Evolutionary conservation across 2,113 vertebrate genomes (phyloP).

Genomic region (Dicentrarchus labrax): DNA sequence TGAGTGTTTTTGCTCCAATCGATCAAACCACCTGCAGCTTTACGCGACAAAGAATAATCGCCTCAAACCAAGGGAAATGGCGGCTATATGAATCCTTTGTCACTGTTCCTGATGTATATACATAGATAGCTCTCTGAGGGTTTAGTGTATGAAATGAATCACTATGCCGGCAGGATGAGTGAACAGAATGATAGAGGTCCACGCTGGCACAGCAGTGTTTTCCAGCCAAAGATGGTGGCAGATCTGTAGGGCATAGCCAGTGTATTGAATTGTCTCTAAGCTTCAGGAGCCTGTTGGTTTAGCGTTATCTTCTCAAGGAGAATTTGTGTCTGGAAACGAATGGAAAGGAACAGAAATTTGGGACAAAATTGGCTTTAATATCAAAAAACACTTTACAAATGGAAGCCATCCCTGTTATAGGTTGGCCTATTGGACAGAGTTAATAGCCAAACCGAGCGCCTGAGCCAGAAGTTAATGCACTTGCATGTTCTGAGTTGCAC

Average conservation of each 20-base stretch:
- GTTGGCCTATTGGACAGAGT: constrained; percentile 25
- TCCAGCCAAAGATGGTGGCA: constrained; percentile 25
- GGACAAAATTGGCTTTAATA: constrained; percentile 45
- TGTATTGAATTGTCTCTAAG: constrained; percentile 46
- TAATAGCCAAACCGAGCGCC: constrained; percentile 34
- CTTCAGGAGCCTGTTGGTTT: constrained; percentile 39
- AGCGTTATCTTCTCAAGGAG: constrained; percentile 42
- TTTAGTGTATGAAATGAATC: constrained; percentile 46
- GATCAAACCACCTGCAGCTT: constrained; percentile 47
- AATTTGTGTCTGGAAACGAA: constrained; percentile 17
- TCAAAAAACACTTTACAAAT: constrained; percentile 33
- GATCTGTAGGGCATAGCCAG: constrained; percentile 26
- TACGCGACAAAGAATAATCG: neutral
- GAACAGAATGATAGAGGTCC: constrained; percentile 41
- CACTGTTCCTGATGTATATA: constrained; percentile 46
- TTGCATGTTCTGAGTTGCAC: constrained; percentile 52
- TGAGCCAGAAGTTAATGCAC: constrained; percentile 51
- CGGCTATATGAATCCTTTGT: constrained; percentile 43
- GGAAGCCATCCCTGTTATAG: constrained; percentile 24
- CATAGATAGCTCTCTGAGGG: constrained; percentile 34
- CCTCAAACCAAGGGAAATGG: constrained; percentile 33
- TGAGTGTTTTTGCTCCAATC: constrained; percentile 12
- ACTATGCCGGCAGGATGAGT: constrained; percentile 13
- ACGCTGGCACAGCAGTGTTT: constrained; percentile 7
- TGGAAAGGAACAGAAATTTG: neutral